phyloP scores from a whole-genome alignment of 2,113 vertebrate species.

The Erythrolamprus reginae region DNA sequence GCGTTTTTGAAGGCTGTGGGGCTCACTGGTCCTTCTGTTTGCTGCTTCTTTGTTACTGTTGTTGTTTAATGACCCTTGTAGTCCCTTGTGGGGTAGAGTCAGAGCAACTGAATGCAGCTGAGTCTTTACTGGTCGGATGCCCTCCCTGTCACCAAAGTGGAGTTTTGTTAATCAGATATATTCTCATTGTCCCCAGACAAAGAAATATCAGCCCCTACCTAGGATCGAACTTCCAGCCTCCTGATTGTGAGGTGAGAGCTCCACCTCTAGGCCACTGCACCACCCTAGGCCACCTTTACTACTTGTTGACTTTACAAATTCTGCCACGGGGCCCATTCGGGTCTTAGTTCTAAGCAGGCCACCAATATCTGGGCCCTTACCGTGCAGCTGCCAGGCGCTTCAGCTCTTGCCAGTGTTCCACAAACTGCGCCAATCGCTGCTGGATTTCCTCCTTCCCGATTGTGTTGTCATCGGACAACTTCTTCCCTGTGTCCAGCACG shows the following conservation, averaged over 20 bases:
- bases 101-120: no score
- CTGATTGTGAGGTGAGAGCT: no score
- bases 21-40: background rate
- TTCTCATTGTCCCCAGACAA: no score
- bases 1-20: background rate
- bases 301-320: background rate
- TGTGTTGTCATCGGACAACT: slow-evolving; percentile 94
- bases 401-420: slow-evolving; percentile 96
- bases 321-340: background rate
- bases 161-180: no score
- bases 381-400: slow-evolving; percentile 89
- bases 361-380: slow-evolving; percentile 51
- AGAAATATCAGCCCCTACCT: no score
- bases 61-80: background rate
- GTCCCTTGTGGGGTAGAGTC: no score
- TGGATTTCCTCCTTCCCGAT: slow-evolving; percentile 98
- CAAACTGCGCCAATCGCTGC: slow-evolving; percentile 92
- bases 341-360: no score
- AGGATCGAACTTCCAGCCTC: no score
- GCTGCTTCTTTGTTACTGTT: no score
- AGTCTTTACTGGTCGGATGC: no score
- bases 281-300: background rate
- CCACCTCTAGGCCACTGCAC: no score
- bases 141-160: no score
- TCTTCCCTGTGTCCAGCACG: slow-evolving; percentile 92